Evolutionary conservation across 2,797 vertebrate species (phyloP), one percentile per base, ranked within the genome.

Genomic region (Mico argentatus): DNA sequence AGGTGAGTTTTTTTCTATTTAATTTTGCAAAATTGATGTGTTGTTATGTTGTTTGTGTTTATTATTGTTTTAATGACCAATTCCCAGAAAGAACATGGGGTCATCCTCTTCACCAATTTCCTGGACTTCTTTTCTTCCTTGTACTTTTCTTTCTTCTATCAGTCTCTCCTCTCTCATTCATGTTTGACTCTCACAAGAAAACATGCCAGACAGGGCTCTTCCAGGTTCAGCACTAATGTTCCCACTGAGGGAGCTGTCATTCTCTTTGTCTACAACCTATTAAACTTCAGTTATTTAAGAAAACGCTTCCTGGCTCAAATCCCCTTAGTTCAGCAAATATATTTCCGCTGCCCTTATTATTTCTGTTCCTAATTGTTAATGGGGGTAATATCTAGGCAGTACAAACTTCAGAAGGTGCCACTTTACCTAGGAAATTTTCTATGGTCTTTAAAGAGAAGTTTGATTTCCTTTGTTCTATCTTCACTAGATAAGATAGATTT

Each of bases 281-380:
- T 95, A 94, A 96, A 59, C 72, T 59, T 73, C 17, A 86, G 46
- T 44, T 48, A 81, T 73, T 96, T 96, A 84, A 94, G 44, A 88
- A 94, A 87, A 94, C 2, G 0, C 27, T 92, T 93, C 22, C 41
- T 88, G 24, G 41, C 36, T 95, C 17, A 95, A 64, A 27, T 94
- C 39, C 39, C 41, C 12, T 80, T 64, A 95, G n/a, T 87, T 95
- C 52, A 95, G 44, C 33, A 90, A 94, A 92, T 87, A 50, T 55
- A 67, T 94, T 73, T 94, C 59, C 24, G 41, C 64, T 57, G 30
- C 5, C 7, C 41, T 83, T 95, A 22, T 95, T 96, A 84, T 88
- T 95, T 97, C 44, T 82, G 6, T 77, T 88, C 30, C 85, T 96
- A 93, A 96, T 88, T 92, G 61, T 57, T 94, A 84, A 94, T 4